phyloP scores from a whole-genome alignment of 2,888 invertebrate species.

The Spilarctia lutea region DNA sequence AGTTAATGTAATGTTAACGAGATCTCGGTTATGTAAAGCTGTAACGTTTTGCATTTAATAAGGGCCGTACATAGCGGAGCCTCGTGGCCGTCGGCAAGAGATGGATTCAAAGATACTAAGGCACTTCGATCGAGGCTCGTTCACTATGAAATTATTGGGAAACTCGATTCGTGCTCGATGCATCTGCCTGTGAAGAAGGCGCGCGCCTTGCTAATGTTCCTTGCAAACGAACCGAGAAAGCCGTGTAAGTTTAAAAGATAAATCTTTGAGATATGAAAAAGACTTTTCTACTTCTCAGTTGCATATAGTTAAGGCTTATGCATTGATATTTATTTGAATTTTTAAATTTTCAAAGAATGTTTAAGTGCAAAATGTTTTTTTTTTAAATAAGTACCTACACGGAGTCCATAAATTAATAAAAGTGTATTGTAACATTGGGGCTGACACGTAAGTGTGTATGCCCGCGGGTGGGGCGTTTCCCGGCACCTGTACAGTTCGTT shows the following conservation, averaged over 20 bases:
- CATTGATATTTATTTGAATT: conserved; percentile 46
- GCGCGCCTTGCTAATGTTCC: conserved; percentile 70
- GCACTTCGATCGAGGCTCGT: conserved; percentile 72
- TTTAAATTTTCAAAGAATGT: conserved; percentile 18
- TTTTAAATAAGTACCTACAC: conserved; percentile 56
- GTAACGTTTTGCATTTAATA: conserved; percentile 85
- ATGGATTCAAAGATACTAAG: conserved; percentile 72
- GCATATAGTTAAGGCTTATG: conserved; percentile 61
- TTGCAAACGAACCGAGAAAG: conserved; percentile 73
- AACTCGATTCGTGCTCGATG: conserved; percentile 82
- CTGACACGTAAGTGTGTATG: conserved; percentile 68
- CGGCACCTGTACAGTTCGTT: conserved; percentile 79
- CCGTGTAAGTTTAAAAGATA: conserved; percentile 78
- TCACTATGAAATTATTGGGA: conserved; percentile 84
- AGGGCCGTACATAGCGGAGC: conserved; percentile 70
- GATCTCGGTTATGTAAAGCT: conserved; percentile 78
- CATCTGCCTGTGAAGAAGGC: conserved; percentile 70
- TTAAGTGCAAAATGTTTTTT: conserved; percentile 50
- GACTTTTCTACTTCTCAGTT: conserved; percentile 60
- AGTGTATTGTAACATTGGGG: conserved; percentile 54
- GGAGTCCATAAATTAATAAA: conserved; percentile 66
- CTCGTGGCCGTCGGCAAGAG: conserved; percentile 80
- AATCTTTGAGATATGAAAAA: conserved; percentile 72
- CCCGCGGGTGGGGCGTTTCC: conserved; percentile 75
- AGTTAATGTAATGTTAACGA: conserved; percentile 81